Percentiles rank a stretch among this genome's conserved stretches.
phyloP scores from a whole-genome alignment of 2,888 invertebrate species.

The Tachina fera region DNA sequence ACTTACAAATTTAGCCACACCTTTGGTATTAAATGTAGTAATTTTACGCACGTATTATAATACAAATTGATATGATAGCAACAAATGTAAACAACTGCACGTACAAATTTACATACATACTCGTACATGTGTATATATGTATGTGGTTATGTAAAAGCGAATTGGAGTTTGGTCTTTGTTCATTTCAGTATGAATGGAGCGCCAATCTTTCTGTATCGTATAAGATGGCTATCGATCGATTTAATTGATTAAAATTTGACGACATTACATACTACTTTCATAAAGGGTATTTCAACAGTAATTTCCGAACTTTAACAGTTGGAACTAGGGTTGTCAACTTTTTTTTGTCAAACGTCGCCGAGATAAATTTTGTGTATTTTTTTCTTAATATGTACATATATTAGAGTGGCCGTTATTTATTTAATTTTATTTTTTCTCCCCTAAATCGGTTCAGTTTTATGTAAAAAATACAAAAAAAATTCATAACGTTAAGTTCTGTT shows the following conservation, averaged over 20 bases:
- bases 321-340: too few relatives aligned
- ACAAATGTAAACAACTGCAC: conserved; percentile 2
- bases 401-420: too few relatives aligned
- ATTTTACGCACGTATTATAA: not conserved
- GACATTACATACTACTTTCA: not conserved
- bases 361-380: too few relatives aligned
- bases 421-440: too few relatives aligned
- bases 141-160: not conserved
- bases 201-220: not conserved
- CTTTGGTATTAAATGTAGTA: not conserved
- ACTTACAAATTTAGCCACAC: conserved; percentile 11
- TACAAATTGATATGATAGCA: not conserved
- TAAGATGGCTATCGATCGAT: conserved; percentile 7
- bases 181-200: conserved; percentile 10
- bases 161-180: conserved; percentile 11
- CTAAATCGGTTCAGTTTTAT: too few relatives aligned
- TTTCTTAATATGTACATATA: too few relatives aligned
- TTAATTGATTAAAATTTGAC: conserved; percentile 32
- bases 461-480: too few relatives aligned
- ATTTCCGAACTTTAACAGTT: too few relatives aligned
- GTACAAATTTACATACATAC: not conserved
- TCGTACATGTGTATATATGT: too few relatives aligned
- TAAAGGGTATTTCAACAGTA: too few relatives aligned
- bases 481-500: too few relatives aligned
- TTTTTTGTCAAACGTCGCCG: too few relatives aligned